Evolutionary conservation across 2,797 vertebrate species (phyloP), one percentile per base, ranked within the genome.

Genomic region (Sarcoramphus papa): DNA sequence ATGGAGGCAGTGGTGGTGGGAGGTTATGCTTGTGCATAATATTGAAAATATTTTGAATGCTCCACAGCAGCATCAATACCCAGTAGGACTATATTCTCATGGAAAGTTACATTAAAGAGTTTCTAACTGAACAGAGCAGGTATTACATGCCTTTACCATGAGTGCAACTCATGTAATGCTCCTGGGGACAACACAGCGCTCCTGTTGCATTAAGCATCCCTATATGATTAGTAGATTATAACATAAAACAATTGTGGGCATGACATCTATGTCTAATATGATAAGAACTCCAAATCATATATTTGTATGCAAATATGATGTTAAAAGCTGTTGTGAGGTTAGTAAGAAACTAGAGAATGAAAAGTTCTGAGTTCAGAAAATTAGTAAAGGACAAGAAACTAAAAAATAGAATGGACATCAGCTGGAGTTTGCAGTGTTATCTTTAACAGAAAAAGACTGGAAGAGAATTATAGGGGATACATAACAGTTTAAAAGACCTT

Each of bases 11-110:
- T 59, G 56, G 85, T 90, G 69, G 56, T 94, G 68, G 82, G 75
- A 90, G 88, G 78, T 84, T 96, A 92, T 81, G 75, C 72, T 92
- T 96, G 53, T 60, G 57, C 67, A 95, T 93, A 97, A 94, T 86
- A 79, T 96, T 95, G 85, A 92, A 96, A 95, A 96, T 96, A 93
- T 97, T 96, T 91, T 93, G 82, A 95, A 75, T 85, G n/a, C 15
- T 88, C 33, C 72, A 53, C 41, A 74, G n/a, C n/a, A 92, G 50
- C 50, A 60, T 83, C 65, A 84, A 74, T 87, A 79, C 85, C 67
- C 80, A 79, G 25, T n/a, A 95, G 81, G 63, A 93, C 69, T 77
- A 82, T 92, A 72, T 79, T 93, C 31, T 91, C 40, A 78, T 40
- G 24, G 69, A 96, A 97, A 95, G 50, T 94, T 88, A 67, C 64